phyloP scores from a whole-genome alignment of 1,140 invertebrate species.

The Ceratosolen fusciceps region DNA sequence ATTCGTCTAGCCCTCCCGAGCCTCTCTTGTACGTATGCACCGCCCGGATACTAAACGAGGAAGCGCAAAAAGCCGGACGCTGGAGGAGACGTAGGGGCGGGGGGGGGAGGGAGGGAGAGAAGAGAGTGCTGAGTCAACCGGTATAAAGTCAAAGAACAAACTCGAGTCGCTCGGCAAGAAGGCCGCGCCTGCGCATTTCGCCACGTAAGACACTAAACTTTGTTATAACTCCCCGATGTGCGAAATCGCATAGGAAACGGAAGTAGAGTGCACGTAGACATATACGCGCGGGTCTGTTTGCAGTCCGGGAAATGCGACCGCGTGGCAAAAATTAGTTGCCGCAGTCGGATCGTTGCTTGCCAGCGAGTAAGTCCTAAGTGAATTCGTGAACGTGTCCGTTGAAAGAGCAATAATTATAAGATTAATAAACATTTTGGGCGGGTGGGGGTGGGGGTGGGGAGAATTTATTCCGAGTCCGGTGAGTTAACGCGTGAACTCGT shows the following conservation, averaged over 20 bases:
- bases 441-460: no score
- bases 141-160: conserved; percentile 37
- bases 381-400: background rate
- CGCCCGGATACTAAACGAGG: background rate
- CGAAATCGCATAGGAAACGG: conserved; percentile 3
- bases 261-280: background rate
- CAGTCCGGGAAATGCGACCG: background rate
- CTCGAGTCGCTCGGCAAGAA: background rate
- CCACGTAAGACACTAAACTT: conserved; percentile 46
- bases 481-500: background rate
- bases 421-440: background rate
- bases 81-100: background rate
- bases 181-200: conserved; percentile 22
- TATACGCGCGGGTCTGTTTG: background rate
- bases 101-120: background rate
- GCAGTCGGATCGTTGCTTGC: no score
- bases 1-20: background rate
- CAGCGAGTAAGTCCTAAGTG: no score
- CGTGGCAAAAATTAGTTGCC: no score
- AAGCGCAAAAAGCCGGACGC: background rate
- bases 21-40: background rate
- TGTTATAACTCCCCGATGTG: conserved; percentile 33
- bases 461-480: no score
- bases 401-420: background rate
- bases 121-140: conserved; percentile 25